Evolutionary conservation across 2,113 vertebrate species (phyloP), one percentile per base, ranked within the genome.

Genomic region (Tenebrosternarchus preto): DNA sequence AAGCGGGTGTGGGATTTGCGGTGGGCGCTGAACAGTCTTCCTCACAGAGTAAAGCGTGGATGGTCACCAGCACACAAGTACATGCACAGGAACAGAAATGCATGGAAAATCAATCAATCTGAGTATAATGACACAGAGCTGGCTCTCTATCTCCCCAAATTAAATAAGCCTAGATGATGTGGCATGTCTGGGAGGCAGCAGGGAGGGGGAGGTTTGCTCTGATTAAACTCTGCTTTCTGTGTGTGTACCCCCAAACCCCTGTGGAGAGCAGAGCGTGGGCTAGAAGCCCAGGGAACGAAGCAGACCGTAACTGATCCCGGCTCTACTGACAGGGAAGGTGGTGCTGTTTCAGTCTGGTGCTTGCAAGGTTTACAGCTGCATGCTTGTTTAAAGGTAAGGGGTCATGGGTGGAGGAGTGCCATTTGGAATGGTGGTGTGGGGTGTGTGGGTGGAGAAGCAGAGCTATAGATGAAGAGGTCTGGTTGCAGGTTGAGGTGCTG

Each of bases 71-170:
- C 36, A 12, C 59, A 64, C 29, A 46, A 66, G n/a, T 15, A n/a
- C 19, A 29, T 15, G 29, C 33, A 55, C 25, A 33, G 43, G 55
- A 50, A 68, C 63, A 57, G 46, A 56, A 68, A 55, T 25, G 46
- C 75, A 24, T 36, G 75, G 63, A 19, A 36, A 77, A 77, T 68
- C 75, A 56, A 68, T 77, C 75, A 77, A 22, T 56, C 29, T 56
- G 50, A 68, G 27, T 4, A 22, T 33, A 77, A 77, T 33, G 46
- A 77, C 50, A 68, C 27, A 31, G n/a, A 56, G 20, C 75, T 39
- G 75, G 63, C 17, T 17, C 63, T 53, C 39, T 68, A 67, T 77
- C 36, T 22, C 29, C 17, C n/a, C 50, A 53, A 66, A 66, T 66
- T 55, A 43, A 53, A 66, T 36, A 63, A 55, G 50, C 46, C 20